These are phyloP conservation scores for Clanis bilineata DNA, from an alignment of 2,888 invertebrate genomes.

Conservation along the genomic window DNA sequence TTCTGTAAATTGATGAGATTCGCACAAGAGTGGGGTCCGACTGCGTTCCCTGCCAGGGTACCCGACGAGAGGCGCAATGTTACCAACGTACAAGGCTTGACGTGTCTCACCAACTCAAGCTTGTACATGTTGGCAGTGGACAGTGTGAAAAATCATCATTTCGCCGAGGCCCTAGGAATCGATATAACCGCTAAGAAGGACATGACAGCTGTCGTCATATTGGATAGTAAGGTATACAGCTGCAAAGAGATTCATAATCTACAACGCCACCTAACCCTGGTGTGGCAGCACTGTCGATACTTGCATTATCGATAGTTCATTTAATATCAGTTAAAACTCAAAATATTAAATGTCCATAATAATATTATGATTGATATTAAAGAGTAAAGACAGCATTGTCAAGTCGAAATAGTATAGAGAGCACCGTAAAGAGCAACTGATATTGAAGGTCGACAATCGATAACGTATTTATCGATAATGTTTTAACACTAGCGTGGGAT, in stretches of 20 bases:
- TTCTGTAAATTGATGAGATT: constrained; percentile 64
- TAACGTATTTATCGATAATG: too few relatives aligned
- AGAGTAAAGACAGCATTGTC: too few relatives aligned
- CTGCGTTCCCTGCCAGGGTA: constrained; percentile 50
- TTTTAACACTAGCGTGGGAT: too few relatives aligned
- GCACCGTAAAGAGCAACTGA: too few relatives aligned
- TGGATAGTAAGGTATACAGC: constrained; percentile 84
- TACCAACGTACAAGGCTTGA: constrained; percentile 70
- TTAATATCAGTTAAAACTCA: too few relatives aligned
- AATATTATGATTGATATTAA: too few relatives aligned
- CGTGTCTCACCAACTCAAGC: constrained; percentile 66
- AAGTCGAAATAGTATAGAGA: too few relatives aligned
- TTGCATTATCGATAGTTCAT: too few relatives aligned
- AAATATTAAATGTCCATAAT: too few relatives aligned
- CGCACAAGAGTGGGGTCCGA: constrained; percentile 62
- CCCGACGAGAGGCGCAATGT: constrained; percentile 42
- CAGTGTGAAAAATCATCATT: constrained; percentile 86
- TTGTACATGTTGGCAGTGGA: constrained; percentile 85
- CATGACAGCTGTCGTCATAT: constrained; percentile 86
- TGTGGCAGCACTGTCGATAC: too few relatives aligned
- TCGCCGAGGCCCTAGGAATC: constrained; percentile 89
- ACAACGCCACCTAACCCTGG: too few relatives aligned
- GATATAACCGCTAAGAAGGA: constrained; percentile 83
- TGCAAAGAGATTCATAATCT: neutral
- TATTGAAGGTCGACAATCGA: too few relatives aligned